Evolutionary conservation across 2,888 invertebrate genomes (phyloP).

Genomic region (Coelinius sp.): DNA sequence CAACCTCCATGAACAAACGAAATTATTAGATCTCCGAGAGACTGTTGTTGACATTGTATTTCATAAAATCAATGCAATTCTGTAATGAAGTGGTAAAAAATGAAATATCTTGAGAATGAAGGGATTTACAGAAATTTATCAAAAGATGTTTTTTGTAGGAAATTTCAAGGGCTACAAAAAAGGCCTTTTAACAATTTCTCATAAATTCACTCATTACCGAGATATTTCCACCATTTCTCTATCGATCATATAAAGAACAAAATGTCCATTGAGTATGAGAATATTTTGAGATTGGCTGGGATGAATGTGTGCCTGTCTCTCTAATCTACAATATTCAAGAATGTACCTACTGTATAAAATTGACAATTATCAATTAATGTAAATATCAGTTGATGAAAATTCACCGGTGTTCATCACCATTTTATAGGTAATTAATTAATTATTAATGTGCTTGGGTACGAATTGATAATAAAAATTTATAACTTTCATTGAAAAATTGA

Average conservation of each 20-base stretch:
- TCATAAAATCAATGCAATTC: not conserved
- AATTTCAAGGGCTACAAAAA: not conserved
- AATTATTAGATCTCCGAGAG: conserved; percentile 28
- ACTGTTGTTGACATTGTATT: not conserved
- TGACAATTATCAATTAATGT: conserved; percentile 58
- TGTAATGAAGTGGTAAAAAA: not conserved
- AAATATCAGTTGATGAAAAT: conserved; percentile 50
- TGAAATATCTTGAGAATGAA: not conserved
- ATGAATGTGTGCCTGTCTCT: conserved; percentile 55
- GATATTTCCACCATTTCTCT: not conserved
- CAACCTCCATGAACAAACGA: not conserved
- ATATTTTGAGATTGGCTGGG: conserved; percentile 52
- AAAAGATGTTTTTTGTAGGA: not conserved
- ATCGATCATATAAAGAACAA: not conserved
- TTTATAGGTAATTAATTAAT: not conserved
- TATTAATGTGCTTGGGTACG: conserved; percentile 6
- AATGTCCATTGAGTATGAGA: not conserved
- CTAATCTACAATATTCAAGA: conserved; percentile 55
- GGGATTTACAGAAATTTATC: too few relatives aligned
- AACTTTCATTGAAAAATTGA: conserved; percentile 26
- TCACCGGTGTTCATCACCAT: not conserved
- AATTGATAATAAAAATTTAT: conserved; percentile 32
- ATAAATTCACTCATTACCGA: not conserved
- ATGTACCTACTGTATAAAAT: conserved; percentile 33
- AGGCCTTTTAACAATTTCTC: too few relatives aligned